Conservation (phyloP, 2,888 invertebrate genomes). For the Teleiodes luculella region DNA sequence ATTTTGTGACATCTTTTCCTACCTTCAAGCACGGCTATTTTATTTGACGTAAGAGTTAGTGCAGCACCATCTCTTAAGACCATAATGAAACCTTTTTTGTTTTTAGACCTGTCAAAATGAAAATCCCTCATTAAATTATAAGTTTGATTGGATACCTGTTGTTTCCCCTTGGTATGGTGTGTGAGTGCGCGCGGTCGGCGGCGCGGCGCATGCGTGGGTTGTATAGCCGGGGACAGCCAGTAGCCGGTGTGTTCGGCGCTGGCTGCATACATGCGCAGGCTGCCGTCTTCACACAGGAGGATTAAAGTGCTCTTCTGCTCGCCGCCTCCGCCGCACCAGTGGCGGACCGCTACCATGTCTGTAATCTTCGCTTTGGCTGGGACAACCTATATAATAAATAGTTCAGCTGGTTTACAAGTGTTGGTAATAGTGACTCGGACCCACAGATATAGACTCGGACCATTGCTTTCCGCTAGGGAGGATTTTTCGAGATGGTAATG, state of each 20-base stretch:
- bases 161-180: conserved; percentile 56
- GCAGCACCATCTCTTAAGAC: too few species aligned
- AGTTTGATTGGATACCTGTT: conserved; percentile 41
- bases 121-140: too few species aligned
- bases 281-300: conserved; percentile 96
- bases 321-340: conserved; percentile 86
- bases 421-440: too few species aligned
- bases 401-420: too few species aligned
- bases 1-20: too few species aligned
- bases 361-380: conserved; percentile 97
- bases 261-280: conserved; percentile 95
- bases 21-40: too few species aligned
- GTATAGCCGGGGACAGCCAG: conserved; percentile 81
- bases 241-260: conserved; percentile 88
- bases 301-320: conserved; percentile 94
- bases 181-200: conserved; percentile 46
- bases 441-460: too few species aligned
- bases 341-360: conserved; percentile 97
- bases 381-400: conserved; percentile 69
- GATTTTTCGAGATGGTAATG: too few species aligned
- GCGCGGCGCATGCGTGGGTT: conserved; percentile 64
- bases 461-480: too few species aligned
- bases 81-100: too few species aligned
- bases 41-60: too few species aligned
- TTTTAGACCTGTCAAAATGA: too few species aligned